These are phyloP conservation scores for Mellilla xanthometata DNA, from an alignment of 2,888 invertebrate genomes.

Conservation along the genomic window DNA sequence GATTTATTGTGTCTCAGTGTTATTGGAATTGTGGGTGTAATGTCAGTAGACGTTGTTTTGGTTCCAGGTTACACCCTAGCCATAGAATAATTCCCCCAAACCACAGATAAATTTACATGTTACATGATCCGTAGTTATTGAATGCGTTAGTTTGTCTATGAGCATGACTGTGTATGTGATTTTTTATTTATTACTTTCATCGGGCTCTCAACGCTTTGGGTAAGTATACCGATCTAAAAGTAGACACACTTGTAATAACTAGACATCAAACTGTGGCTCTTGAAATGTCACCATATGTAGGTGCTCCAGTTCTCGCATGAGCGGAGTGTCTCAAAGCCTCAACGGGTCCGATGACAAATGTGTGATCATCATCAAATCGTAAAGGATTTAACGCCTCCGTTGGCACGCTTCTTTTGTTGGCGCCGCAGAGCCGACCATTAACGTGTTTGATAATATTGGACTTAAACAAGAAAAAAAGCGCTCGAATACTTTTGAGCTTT, in stretches of 20 bases:
- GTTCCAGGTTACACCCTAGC: constrained; percentile 80
- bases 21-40: constrained; percentile 68
- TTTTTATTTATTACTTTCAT: constrained; percentile 35
- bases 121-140: constrained; percentile 54
- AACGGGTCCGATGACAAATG: constrained; percentile 64
- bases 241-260: background rate
- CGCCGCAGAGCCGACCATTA: constrained; percentile 79
- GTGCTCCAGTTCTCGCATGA: constrained; percentile 52
- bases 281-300: constrained; percentile 31
- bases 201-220: constrained; percentile 28
- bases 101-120: constrained; percentile 81
- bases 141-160: constrained; percentile 67
- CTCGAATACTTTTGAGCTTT: constrained; percentile 15
- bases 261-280: constrained; percentile 6
- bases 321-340: constrained; percentile 47
- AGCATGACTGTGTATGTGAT: constrained; percentile 70
- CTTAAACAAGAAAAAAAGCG: constrained; percentile 25
- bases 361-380: constrained; percentile 78
- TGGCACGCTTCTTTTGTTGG: constrained; percentile 81
- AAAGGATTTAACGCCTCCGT: constrained; percentile 83
- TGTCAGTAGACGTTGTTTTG: constrained; percentile 78
- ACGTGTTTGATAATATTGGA: constrained; percentile 79
- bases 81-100: constrained; percentile 44
- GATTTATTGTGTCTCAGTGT: constrained; percentile 63
- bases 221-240: constrained; percentile 30